A percentile compares a stretch with the other conserved stretches of the same genome.
Conservation (phyloP, 1,140 invertebrate species). For the Temnothorax longispinosus region DNA sequence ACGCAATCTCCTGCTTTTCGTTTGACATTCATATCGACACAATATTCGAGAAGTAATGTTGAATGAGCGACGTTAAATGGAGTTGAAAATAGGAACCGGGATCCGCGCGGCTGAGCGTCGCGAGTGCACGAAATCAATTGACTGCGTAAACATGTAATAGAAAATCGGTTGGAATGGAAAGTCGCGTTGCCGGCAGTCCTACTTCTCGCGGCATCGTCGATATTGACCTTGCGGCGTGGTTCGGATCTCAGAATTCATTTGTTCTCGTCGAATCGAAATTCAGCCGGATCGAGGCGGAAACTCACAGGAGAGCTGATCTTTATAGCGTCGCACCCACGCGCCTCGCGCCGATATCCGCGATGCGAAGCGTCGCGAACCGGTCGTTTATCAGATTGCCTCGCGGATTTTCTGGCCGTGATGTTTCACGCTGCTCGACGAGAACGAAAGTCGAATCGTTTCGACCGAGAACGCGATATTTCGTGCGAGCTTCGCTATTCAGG, state of each 20-base stretch:
- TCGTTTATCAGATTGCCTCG: constrained; percentile 13
- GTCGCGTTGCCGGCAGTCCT: constrained; percentile 56
- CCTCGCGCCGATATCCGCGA: background rate
- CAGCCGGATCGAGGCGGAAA: background rate
- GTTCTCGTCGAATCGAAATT: constrained; percentile 13
- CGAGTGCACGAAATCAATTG: constrained; percentile 21
- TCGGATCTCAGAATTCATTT: constrained; percentile 28
- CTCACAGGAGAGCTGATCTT: background rate
- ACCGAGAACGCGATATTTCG: background rate
- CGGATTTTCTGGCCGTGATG: background rate
- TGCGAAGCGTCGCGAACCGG: background rate
- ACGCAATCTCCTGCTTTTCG: background rate
- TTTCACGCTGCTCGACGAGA: constrained; percentile 15
- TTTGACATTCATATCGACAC: background rate
- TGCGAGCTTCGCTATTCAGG: background rate
- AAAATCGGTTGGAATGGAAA: constrained; percentile 72
- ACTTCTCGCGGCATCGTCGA: constrained; percentile 61
- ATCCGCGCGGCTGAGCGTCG: background rate
- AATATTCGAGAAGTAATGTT: background rate
- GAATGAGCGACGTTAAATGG: background rate
- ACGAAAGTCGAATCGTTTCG: constrained; percentile 20
- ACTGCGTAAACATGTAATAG: constrained; percentile 52
- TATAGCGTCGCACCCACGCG: background rate
- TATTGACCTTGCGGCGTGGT: constrained; percentile 35
- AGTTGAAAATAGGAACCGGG: background rate